Base-by-base conservation (phyloP, 2,888 invertebrate species). In the Chouioia cunea region DNA sequence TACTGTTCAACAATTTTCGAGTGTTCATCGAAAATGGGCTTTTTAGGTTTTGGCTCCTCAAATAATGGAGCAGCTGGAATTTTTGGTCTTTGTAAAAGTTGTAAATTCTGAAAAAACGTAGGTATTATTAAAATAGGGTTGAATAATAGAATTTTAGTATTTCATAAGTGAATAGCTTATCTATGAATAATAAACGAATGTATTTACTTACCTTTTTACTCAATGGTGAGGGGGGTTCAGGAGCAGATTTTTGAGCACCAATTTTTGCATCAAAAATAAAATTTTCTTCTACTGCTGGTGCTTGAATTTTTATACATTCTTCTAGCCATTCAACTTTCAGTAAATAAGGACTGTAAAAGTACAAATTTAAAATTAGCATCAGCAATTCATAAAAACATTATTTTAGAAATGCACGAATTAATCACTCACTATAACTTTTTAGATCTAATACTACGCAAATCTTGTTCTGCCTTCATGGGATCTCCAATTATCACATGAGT, bases 401-500 rank as follows among this genome's bases (percentile, higher is more conserved):
- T 18, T 36, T 46, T 64, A 22, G 20, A 22, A 52, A 20, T 47
- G 27, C 2, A 23, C 36, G 27, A 60, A 16, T 36, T 18, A 47
- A 67, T 60, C 62, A 53, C 65, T 43, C 79, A 84, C 84, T 80
- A 79, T 27, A 81, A 76, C 62, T 79, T 78, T 73, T 78, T 80
- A 2, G 80, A 77, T 58, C 80, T 76, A 23, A 85, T 80, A 70
- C 82, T 70, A 74, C 87, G 86, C 0, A 89, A 81, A 76, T 90
- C 90, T 2, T 79, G 79, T 36, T 86, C 85, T 10, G 87, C 82
- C 80, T 81, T 83, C 50, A 46, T 82, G 8, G 88, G 83, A 73
- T 92, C 90, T 0, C 92, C 93, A 2, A 93, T 89, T 46, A 96
- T 90, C 2, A 94, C 90, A 86, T 97, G 97, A 0, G 96, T 94